Conservation (phyloP, 2,113 vertebrate genomes). For the Scomber colias region DNA sequence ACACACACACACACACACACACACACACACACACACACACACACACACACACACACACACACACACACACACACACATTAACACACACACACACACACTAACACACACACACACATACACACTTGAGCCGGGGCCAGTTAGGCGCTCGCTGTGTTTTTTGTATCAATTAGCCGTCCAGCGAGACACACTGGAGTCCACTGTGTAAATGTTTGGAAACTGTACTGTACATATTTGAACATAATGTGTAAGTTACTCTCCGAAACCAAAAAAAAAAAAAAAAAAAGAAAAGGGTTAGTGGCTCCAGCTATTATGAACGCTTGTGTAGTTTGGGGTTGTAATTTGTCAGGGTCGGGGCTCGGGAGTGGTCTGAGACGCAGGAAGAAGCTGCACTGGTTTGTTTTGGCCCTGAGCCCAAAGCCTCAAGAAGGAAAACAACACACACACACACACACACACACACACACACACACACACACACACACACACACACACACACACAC, state of each 20-base stretch:
- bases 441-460: constrained; percentile 22
- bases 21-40: constrained; percentile 17
- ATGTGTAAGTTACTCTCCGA: not conserved
- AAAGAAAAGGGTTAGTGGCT: not conserved
- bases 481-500: constrained; percentile 37
- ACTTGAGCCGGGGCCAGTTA: constrained; percentile 12
- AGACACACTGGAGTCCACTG: constrained; percentile 30
- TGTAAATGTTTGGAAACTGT: constrained; percentile 46
- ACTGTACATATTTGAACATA: not conserved
- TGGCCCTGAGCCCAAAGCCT: constrained; percentile 71
- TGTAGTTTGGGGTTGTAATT: constrained; percentile 12
- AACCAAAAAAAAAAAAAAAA: not conserved
- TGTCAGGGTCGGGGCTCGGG: constrained; percentile 29
- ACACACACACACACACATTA: constrained; percentile 33
- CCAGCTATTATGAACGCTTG: not conserved
- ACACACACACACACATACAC: constrained; percentile 21
- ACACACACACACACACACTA: constrained; percentile 12
- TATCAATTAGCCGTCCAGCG: not conserved
- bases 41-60: constrained; percentile 21
- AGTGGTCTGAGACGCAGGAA: constrained; percentile 74
- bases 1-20: constrained; percentile 31
- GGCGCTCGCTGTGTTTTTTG: constrained; percentile 22
- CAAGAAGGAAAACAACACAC: constrained; percentile 64
- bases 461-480: constrained; percentile 20
- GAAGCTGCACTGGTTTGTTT: constrained; percentile 77